Evolutionary conservation across 2,888 invertebrate species (phyloP), one percentile per base, ranked within the genome.

Genomic region (Aleiodes testaceus): DNA sequence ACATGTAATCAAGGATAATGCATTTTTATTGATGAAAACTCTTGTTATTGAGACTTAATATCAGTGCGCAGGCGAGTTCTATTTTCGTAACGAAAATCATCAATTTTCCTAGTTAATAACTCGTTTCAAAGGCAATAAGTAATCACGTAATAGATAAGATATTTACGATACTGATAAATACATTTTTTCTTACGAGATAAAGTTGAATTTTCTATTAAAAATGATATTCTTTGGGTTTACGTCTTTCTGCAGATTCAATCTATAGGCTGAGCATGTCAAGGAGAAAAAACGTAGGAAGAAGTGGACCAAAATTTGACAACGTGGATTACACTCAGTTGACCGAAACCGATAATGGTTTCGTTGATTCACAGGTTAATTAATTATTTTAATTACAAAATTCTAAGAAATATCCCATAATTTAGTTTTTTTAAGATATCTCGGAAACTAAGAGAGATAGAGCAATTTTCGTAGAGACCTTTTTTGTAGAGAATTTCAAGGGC

Each of bases 311-410:
- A 83, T 87, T 82, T 75, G 89, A 91, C 81, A 90, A 92, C 83
- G 92, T 92, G 67, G 92, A 92, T 87, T 91, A 91, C 77, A 89
- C 89, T 69, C 89, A 90, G 80, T 81, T 91, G 55, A 88, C 89
- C 55, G 87, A 88, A 80, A 88, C 84, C 87, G 91, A 92, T 80
- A 91, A 91, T 87, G 93, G 92, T 44, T 93, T 93, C 85, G 90
- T 92, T 2, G 93, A 93, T 82, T 92, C 92, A 22, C 94, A 88
- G 78, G 88, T 88, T 72, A 75, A 64, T 71, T 26, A 2, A 26
- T 3, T 2, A 14, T 45, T 42, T 22, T 52, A 11, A 61, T 20
- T 14, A 42, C 12, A 36, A 26, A 1, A 11, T 14, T 64, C 22
- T 49, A 53, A 30, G 11, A 63, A 30, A 26, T 44, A 47, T 9